Conservation (phyloP, 2,888 invertebrate species). For the Epirrita christyi region DNA sequence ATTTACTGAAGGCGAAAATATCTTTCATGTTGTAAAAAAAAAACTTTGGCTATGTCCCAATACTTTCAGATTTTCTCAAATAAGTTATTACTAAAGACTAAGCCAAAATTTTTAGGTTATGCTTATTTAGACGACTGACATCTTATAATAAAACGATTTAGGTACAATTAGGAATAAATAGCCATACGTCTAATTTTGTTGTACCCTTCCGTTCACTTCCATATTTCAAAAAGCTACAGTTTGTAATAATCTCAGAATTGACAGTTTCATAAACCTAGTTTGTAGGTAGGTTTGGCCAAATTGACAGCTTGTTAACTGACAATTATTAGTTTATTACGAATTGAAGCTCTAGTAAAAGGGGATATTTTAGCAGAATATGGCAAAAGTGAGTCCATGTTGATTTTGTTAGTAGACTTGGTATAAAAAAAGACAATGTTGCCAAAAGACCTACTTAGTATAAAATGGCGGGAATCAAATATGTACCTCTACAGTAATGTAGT, state of each 20-base stretch:
- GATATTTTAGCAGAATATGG: constrained; percentile 2
- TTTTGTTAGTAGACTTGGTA: constrained; percentile 5
- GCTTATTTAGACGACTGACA: constrained; percentile 23
- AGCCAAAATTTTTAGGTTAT: constrained; percentile 24
- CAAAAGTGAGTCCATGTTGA: constrained; percentile 7
- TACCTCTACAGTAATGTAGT: constrained; percentile 13
- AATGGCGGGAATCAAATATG: constrained; percentile 26
- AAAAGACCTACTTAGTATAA: constrained; percentile 28
- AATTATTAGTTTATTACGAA: too few relatives aligned
- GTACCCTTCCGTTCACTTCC: not conserved
- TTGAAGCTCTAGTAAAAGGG: too few relatives aligned
- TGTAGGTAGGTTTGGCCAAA: too few relatives aligned
- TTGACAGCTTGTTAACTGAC: too few relatives aligned
- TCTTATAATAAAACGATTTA: constrained; percentile 8
- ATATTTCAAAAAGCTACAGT: not conserved
- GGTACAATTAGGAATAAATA: constrained; percentile 3
- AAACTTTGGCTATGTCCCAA: too few relatives aligned
- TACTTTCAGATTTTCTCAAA: too few relatives aligned
- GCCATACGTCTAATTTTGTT: not conserved
- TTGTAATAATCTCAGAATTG: too few relatives aligned
- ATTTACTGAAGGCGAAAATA: too few relatives aligned
- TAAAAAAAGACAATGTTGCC: constrained; percentile 30
- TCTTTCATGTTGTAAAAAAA: too few relatives aligned
- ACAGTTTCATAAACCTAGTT: too few relatives aligned
- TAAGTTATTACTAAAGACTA: constrained; percentile 7